phyloP scores from a whole-genome alignment of 2,888 invertebrate genomes.

The Drosophila paranaensis region DNA sequence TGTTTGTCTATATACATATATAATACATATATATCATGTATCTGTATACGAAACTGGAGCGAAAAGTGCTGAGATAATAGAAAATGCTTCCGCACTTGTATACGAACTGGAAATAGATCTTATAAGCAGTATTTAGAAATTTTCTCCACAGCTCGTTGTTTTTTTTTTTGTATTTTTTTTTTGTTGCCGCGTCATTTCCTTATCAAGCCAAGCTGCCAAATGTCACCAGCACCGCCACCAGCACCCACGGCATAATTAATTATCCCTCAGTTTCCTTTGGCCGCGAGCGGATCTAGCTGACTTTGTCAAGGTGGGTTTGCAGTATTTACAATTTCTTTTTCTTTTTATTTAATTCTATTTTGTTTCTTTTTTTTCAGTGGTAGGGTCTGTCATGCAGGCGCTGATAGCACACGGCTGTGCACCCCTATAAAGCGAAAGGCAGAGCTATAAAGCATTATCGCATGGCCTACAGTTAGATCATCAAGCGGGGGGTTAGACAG shows the following conservation, averaged over 20 bases:
- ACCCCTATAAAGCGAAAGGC: constrained; percentile 61
- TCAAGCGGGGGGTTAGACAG: constrained; percentile 62
- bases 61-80: constrained; percentile 50
- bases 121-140: constrained; percentile 13
- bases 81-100: constrained; percentile 44
- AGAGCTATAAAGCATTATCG: constrained; percentile 72
- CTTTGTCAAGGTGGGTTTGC: constrained; percentile 37
- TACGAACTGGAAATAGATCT: constrained; percentile 12
- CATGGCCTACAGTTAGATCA: constrained; percentile 77
- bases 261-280: constrained; percentile 41
- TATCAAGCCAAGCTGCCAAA: constrained; percentile 64
- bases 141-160: constrained; percentile 30
- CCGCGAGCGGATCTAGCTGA: constrained; percentile 23
- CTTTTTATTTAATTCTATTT: constrained; percentile 3
- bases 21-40: constrained; percentile 8
- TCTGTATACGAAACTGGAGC: constrained; percentile 49
- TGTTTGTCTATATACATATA: constrained; percentile 5
- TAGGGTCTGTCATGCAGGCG: constrained; percentile 63
- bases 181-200: constrained; percentile 69
- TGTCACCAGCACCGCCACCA: constrained; percentile 63
- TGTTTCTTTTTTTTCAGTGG: not conserved
- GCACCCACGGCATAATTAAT: constrained; percentile 68
- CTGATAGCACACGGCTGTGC: constrained; percentile 50
- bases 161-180: constrained; percentile 37
- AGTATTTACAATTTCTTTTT: constrained; percentile 19